These are phyloP conservation scores for Nettapus auritus DNA, from an alignment of 2,113 vertebrate species.

Conservation along the genomic window DNA sequence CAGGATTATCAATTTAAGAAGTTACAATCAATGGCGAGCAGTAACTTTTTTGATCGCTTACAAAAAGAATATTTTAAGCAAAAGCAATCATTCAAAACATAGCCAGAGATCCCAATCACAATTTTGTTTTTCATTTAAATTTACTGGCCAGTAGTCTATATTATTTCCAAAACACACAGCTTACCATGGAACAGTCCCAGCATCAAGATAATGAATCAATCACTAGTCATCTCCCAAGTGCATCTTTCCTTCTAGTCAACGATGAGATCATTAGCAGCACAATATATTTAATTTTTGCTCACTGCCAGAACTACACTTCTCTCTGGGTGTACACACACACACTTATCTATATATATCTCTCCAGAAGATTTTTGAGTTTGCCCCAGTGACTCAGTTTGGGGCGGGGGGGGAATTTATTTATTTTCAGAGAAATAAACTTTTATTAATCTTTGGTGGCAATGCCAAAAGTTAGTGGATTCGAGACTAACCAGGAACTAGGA, in stretches of 20 bases:
- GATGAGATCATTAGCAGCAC: not conserved
- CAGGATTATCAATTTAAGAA: not conserved
- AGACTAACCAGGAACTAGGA: not conserved
- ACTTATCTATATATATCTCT: not conserved
- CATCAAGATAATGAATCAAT: not conserved
- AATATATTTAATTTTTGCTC: not conserved
- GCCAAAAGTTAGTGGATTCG: not conserved
- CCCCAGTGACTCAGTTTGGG: not conserved
- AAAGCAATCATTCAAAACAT: not conserved
- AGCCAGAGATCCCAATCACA: not conserved
- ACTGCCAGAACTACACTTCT: not conserved
- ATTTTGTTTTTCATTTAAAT: not conserved
- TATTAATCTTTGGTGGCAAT: not conserved
- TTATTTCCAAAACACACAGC: not conserved
- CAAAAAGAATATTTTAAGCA: not conserved
- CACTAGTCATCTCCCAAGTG: not conserved
- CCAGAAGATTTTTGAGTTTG: not conserved
- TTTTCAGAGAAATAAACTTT: not conserved
- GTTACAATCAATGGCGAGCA: not conserved
- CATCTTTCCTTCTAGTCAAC: not conserved
- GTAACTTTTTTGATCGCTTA: not conserved
- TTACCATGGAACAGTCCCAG: not conserved
- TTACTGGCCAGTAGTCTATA: not conserved
- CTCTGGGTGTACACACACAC: not conserved
- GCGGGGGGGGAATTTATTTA: not conserved